These are phyloP conservation scores for Anarrhichthys ocellatus DNA, from an alignment of 2,113 vertebrate genomes.

Conservation along the genomic window DNA sequence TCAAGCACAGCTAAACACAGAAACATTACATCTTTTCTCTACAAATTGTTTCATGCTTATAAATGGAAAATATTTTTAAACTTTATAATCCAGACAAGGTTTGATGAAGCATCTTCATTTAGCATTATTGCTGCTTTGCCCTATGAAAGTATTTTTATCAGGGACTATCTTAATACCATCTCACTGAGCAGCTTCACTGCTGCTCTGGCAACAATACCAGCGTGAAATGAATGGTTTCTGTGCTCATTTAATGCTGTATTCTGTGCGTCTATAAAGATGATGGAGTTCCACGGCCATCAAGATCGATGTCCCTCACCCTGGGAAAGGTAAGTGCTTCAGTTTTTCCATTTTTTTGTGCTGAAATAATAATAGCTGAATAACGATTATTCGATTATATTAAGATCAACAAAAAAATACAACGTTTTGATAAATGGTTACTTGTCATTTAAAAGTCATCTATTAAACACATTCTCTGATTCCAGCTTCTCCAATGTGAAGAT, in stretches of 20 bases:
- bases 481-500: background rate
- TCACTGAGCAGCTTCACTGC: background rate
- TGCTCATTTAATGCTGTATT: background rate
- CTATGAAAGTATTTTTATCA: background rate
- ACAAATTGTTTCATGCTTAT: background rate
- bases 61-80: slow-evolving; percentile 3
- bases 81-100: background rate
- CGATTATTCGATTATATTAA: too few relatives aligned
- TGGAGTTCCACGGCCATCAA: slow-evolving; percentile 90
- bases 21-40: background rate
- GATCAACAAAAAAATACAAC: background rate
- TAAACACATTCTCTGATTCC: background rate
- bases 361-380: background rate
- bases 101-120: background rate
- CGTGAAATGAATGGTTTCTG: background rate
- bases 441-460: background rate
- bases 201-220: background rate
- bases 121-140: background rate
- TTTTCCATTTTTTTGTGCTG: background rate
- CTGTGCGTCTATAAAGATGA: slow-evolving; percentile 86
- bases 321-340: slow-evolving; percentile 88
- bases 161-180: background rate
- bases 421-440: background rate
- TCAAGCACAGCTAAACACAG: background rate
- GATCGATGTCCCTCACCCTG: slow-evolving; percentile 94